These are phyloP conservation scores for Diphyllodes magnificus DNA, from an alignment of 2,113 vertebrate genomes.

Conservation along the genomic window DNA sequence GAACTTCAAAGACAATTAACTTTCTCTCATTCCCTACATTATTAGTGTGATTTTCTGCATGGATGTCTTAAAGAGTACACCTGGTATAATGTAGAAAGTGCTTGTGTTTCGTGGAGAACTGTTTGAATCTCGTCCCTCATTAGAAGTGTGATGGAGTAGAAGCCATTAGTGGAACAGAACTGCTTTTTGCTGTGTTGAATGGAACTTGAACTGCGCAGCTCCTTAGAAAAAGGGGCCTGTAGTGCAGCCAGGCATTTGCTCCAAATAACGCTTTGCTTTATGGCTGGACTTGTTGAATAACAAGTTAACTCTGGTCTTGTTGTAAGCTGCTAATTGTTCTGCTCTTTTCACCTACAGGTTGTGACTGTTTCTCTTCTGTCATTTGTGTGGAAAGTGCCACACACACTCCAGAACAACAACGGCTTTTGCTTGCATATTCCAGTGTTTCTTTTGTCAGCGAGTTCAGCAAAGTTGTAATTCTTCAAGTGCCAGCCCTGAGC, in stretches of 20 bases:
- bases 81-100: not conserved
- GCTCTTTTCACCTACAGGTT: slow-evolving; percentile 74
- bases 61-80: not conserved
- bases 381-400: slow-evolving; percentile 91
- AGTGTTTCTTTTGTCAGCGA: slow-evolving; percentile 95
- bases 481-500: slow-evolving; percentile 85
- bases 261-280: not conserved
- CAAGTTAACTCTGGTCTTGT: not conserved
- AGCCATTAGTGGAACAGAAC: not conserved
- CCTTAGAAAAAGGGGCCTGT: not conserved
- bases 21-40: not conserved
- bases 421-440: slow-evolving; percentile 94
- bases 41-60: not conserved
- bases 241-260: not conserved
- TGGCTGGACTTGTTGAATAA: not conserved
- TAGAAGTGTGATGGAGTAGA: not conserved
- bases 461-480: slow-evolving; percentile 87
- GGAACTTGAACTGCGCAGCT: not conserved
- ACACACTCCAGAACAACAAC: slow-evolving; percentile 88
- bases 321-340: not conserved
- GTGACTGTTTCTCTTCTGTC: slow-evolving; percentile 82
- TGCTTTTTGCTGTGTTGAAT: not conserved
- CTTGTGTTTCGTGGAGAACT: not conserved
- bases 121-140: not conserved
- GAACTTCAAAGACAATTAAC: not conserved